Conservation (phyloP, 2,113 vertebrate genomes). For the Malurus alboscapulatus region DNA sequence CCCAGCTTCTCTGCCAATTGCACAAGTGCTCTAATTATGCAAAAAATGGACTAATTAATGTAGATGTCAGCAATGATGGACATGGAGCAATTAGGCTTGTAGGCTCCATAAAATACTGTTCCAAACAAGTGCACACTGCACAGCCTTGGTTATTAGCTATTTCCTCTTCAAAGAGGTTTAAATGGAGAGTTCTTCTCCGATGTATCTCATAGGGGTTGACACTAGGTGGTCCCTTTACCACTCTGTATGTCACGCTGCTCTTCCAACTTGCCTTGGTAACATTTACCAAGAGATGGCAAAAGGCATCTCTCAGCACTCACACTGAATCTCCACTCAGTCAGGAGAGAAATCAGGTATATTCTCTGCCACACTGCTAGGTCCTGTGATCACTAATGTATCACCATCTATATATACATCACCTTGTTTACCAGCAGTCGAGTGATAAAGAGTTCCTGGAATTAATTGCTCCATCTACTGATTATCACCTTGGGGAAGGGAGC, state of each 20-base stretch:
- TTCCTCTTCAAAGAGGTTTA: background rate
- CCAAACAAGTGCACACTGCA: background rate
- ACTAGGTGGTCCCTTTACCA: background rate
- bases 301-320: background rate
- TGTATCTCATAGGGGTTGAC: background rate
- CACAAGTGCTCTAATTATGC: slow-evolving; percentile 21
- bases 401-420: background rate
- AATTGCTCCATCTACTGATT: background rate
- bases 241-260: background rate
- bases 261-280: background rate
- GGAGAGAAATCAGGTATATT: background rate
- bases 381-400: background rate
- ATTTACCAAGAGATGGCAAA: background rate
- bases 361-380: background rate
- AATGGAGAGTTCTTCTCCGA: background rate
- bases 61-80: slow-evolving; percentile 33
- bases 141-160: background rate
- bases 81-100: slow-evolving; percentile 16
- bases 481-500: background rate
- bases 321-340: background rate
- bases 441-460: background rate
- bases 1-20: background rate
- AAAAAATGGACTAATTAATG: slow-evolving; percentile 37
- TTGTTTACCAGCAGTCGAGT: background rate
- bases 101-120: background rate